Evolutionary conservation across 2,888 invertebrate genomes (phyloP).

Genomic region (Teinopalpus imperialis): DNA sequence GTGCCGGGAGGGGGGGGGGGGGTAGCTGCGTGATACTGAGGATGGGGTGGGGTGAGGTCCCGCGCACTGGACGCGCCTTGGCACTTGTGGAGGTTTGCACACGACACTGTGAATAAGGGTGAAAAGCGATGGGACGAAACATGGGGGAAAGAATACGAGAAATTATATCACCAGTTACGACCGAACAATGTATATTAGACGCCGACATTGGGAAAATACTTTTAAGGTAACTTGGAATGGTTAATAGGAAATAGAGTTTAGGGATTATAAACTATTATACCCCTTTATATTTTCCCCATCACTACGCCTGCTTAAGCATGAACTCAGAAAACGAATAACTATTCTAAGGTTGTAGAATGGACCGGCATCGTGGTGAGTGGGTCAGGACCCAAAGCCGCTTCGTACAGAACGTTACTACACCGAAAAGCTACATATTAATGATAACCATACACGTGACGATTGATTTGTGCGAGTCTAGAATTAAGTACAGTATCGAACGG

Average conservation of each 20-base stretch:
- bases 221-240: too few species aligned
- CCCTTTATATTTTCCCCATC: too few species aligned
- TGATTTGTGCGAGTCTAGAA: conserved; percentile 76
- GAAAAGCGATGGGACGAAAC: not conserved
- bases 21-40: not conserved
- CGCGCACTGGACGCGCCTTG: conserved; percentile 21
- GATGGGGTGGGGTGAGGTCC: conserved; percentile 1
- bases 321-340: too few species aligned
- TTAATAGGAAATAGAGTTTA: too few species aligned
- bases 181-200: too few species aligned
- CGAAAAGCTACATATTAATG: conserved; percentile 68
- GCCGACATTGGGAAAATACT: too few species aligned
- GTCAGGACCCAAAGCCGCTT: conserved; percentile 38
- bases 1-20: conserved; percentile 31
- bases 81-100: conserved; percentile 33
- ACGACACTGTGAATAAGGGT: conserved; percentile 20
- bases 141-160: too few species aligned
- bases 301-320: too few species aligned
- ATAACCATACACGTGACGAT: conserved; percentile 64
- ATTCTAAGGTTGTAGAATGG: too few species aligned
- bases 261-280: too few species aligned
- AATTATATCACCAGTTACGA: too few species aligned
- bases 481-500: too few species aligned
- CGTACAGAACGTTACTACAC: conserved; percentile 61
- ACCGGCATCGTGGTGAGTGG: conserved; percentile 28